These are phyloP conservation scores for Pseudochirops cupreus DNA, from an alignment of 2,797 vertebrate genomes.

Conservation along the genomic window DNA sequence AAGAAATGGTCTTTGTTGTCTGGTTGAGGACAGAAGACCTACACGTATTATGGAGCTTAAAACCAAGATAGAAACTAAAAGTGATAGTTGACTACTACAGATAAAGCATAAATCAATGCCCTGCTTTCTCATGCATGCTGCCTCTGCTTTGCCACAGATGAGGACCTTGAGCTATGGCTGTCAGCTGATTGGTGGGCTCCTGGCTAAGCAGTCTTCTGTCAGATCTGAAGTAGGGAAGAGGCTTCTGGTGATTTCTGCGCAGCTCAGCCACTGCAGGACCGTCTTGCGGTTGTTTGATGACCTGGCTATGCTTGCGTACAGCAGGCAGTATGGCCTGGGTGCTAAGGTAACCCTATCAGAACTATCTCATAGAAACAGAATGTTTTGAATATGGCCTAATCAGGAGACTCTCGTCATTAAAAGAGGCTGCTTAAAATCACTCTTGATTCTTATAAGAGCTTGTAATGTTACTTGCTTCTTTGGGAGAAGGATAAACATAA, in stretches of 20 bases:
- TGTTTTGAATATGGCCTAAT: background rate
- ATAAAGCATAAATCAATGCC: background rate
- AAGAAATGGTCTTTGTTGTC: background rate
- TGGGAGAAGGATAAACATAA: background rate
- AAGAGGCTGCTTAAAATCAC: background rate
- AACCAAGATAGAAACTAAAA: background rate
- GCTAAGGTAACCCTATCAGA: conserved; percentile 83
- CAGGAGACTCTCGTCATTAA: background rate
- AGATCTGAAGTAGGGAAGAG: conserved; percentile 85
- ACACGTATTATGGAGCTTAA: background rate
- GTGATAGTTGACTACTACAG: background rate
- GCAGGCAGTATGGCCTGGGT: conserved; percentile 91
- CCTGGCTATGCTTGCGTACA: conserved; percentile 91
- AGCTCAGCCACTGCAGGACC: conserved; percentile 94
- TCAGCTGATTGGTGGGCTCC: conserved; percentile 91
- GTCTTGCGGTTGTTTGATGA: conserved; percentile 95
- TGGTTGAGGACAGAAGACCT: background rate
- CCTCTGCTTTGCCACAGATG: conserved; percentile 84
- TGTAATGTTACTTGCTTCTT: background rate
- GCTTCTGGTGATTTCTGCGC: conserved; percentile 91
- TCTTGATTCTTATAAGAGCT: background rate
- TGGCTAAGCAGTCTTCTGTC: conserved; percentile 80
- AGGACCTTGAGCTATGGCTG: conserved; percentile 92
- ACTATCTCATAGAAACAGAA: background rate
- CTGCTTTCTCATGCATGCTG: conserved; percentile 1